These are phyloP conservation scores for Ceryle rudis DNA, from an alignment of 2,797 vertebrate genomes.

Conservation along the genomic window DNA sequence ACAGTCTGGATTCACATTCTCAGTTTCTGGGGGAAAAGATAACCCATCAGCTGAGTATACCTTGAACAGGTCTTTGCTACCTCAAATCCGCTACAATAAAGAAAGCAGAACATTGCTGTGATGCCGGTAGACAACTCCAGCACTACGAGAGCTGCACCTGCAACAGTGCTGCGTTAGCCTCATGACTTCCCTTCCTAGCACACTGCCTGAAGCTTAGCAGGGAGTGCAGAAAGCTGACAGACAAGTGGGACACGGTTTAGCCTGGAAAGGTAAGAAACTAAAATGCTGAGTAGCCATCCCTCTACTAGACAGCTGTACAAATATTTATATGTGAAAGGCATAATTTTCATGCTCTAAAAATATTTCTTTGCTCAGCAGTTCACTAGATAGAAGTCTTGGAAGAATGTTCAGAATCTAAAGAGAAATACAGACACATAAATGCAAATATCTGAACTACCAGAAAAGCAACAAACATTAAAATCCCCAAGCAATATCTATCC, in stretches of 20 bases:
- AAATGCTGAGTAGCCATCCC: not conserved
- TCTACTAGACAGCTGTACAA: not conserved
- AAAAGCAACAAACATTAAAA: not conserved
- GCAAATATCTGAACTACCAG: not conserved
- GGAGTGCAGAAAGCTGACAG: not conserved
- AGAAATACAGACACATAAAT: not conserved
- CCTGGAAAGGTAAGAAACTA: not conserved
- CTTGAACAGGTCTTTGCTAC: not conserved
- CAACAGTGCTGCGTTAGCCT: not conserved
- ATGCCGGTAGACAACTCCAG: not conserved
- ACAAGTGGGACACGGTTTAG: not conserved
- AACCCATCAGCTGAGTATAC: not conserved
- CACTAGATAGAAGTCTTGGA: not conserved
- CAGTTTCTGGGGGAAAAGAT: not conserved
- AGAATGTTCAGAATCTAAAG: not conserved
- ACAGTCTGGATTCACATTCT: not conserved
- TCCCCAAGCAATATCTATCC: not conserved
- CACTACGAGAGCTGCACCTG: not conserved
- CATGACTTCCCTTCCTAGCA: not conserved
- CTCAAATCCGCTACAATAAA: not conserved
- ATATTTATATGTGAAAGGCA: not conserved
- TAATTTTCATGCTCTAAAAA: not conserved
- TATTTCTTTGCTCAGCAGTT: not conserved
- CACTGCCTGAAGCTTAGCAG: not conserved
- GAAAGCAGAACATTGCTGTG: not conserved